Percentiles rank a stretch among this genome's conserved stretches.
phyloP scores from a whole-genome alignment of 2,113 vertebrate genomes.

The Nansenia antarctica region DNA sequence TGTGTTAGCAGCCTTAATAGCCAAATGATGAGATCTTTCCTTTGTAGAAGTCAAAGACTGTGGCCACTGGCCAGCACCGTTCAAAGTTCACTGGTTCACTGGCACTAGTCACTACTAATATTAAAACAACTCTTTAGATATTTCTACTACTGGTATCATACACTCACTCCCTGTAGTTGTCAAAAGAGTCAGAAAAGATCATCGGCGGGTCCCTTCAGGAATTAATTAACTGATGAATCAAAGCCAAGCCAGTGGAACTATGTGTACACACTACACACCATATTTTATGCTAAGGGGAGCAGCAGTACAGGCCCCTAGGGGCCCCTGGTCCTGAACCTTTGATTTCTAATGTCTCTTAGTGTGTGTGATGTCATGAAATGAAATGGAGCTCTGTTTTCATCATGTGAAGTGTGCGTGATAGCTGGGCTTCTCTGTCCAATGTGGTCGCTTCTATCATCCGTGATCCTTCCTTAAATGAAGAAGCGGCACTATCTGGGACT shows the following conservation, averaged over 20 bases:
- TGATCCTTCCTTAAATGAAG: neutral
- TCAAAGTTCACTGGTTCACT: neutral
- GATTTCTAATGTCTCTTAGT: slow-evolving; percentile 49
- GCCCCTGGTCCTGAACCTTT: slow-evolving; percentile 52
- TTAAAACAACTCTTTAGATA: neutral
- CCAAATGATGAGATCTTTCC: neutral
- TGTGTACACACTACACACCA: slow-evolving; percentile 27
- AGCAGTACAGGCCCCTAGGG: slow-evolving; percentile 39
- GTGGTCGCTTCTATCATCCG: neutral
- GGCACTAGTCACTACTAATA: neutral
- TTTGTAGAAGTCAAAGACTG: neutral
- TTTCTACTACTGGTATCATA: neutral
- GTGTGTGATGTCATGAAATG: slow-evolving; percentile 29
- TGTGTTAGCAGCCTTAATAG: slow-evolving; percentile 8
- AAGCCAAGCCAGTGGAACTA: slow-evolving; percentile 48
- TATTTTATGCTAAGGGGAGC: neutral
- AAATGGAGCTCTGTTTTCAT: slow-evolving; percentile 34
- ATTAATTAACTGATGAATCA: slow-evolving; percentile 71
- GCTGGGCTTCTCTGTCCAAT: neutral
- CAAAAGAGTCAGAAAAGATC: slow-evolving; percentile 31
- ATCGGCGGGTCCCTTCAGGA: slow-evolving; percentile 56
- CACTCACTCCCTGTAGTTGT: slow-evolving; percentile 28
- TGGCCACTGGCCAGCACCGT: neutral
- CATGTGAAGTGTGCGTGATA: slow-evolving; percentile 1
- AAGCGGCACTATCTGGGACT: neutral